Conservation (phyloP, 2,888 invertebrate genomes). For the Listrodromus nycthemerus region DNA sequence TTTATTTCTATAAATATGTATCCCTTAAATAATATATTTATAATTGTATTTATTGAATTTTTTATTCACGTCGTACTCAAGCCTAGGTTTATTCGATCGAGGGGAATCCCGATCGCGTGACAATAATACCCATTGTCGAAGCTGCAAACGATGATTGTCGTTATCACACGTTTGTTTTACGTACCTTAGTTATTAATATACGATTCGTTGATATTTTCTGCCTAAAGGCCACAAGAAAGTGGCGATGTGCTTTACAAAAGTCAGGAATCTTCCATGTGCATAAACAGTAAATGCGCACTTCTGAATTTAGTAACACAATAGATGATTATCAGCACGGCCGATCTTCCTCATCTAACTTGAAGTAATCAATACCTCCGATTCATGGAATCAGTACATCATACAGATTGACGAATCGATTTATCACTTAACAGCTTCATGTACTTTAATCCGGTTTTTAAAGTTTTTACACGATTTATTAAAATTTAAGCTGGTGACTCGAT, state of each 20-base stretch:
- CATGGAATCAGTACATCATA: neutral
- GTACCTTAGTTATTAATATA: neutral
- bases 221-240: neutral
- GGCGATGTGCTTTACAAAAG: neutral
- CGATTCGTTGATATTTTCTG: neutral
- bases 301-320: neutral
- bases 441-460: neutral
- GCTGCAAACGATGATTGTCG: slow-evolving; percentile 52
- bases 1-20: slow-evolving; percentile 18
- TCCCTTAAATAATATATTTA: slow-evolving; percentile 41
- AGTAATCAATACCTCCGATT: slow-evolving; percentile 5
- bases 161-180: slow-evolving; percentile 52
- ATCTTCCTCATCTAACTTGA: neutral
- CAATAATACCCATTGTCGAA: slow-evolving; percentile 30
- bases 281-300: neutral
- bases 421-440: neutral
- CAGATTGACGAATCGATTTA: neutral
- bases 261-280: neutral
- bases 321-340: neutral
- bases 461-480: neutral
- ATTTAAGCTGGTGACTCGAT: neutral
- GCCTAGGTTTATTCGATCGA: slow-evolving; percentile 24
- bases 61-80: neutral
- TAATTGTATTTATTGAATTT: slow-evolving; percentile 40
- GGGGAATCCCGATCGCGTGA: slow-evolving; percentile 29